These are phyloP conservation scores for Pseudomugil gertrudae DNA, from an alignment of 2,797 vertebrate genomes.

Conservation along the genomic window DNA sequence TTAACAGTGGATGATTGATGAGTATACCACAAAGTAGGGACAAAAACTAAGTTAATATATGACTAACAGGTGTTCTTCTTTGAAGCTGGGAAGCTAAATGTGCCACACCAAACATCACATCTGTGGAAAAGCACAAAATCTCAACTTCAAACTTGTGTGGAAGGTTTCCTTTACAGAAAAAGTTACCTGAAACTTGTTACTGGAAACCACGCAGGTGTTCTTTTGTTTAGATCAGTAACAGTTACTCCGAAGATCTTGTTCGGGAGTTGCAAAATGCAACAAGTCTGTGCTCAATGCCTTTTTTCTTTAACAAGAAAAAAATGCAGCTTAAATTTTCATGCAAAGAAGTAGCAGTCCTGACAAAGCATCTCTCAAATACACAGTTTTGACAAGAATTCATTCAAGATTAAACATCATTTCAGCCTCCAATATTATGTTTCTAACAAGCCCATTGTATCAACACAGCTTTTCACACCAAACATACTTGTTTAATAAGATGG, in stretches of 20 bases:
- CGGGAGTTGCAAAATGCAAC: not conserved
- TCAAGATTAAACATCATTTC: not conserved
- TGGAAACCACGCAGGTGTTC: not conserved
- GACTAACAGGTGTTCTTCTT: not conserved
- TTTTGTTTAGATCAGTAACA: not conserved
- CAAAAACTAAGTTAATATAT: not conserved
- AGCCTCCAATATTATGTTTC: not conserved
- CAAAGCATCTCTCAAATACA: not conserved
- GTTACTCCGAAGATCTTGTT: not conserved
- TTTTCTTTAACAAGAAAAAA: not conserved
- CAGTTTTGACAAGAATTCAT: not conserved
- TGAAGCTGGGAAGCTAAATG: not conserved
- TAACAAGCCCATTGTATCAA: not conserved
- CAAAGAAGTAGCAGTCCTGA: not conserved
- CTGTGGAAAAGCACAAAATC: not conserved
- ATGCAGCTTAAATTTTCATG: not conserved
- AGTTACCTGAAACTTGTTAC: not conserved
- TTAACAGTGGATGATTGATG: not conserved
- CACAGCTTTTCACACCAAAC: not conserved
- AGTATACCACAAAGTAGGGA: not conserved
- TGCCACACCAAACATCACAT: not conserved
- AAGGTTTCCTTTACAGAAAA: not conserved
- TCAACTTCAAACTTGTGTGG: not conserved
- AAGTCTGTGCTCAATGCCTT: not conserved
- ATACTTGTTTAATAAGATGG: not conserved